Evolutionary conservation across 2,888 invertebrate species (phyloP), one percentile per base, ranked within the genome.

Genomic region (Meiosimyza decipiens): DNA sequence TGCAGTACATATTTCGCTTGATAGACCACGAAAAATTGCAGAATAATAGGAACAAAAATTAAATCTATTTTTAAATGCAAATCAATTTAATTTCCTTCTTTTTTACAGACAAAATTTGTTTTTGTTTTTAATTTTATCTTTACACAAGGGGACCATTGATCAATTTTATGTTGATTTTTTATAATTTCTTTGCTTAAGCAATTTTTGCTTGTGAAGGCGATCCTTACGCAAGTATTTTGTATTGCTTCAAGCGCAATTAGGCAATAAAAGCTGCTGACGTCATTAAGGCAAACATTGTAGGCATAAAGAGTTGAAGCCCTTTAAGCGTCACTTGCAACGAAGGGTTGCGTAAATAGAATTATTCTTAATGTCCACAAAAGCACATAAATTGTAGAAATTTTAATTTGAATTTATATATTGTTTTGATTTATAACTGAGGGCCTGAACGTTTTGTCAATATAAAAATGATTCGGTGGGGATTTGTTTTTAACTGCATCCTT

Each of bases 1-100:
- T 83, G 83, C 81, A 80, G 83, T 79, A 82, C 80, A 82, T 83
- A 83, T 84, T 84, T 82, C 84, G 81, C 82, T 81, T 82, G 81
- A 83, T 79, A 77, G 79, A 83, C 83, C 83, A 79, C 82, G 81
- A 81, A 83, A 81, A 81, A 70, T 40, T 40, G 40, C 40, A 40
- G 50, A 49, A 59, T 51, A n/a, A 18, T 0, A 52, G 13, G n/a
- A 55, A 70, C 66, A 67, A 66, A 67, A 50, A 40, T n/a, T 22
- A n/a, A 59, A 51, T 52, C 51, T 59, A 60, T 50, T 70, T 75
- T 60, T 64, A 71, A 73, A 73, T 74, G 68, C 15, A 51, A 18
- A 64, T 54, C 18, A 28, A 69, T 70, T 66, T 60, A 16, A 40
- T 33, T 54, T 40, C 11, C 63, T 65, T 22, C 40, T 33, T 49